phyloP scores from a whole-genome alignment of 2,888 invertebrate species.

The Galerucella pusilla region DNA sequence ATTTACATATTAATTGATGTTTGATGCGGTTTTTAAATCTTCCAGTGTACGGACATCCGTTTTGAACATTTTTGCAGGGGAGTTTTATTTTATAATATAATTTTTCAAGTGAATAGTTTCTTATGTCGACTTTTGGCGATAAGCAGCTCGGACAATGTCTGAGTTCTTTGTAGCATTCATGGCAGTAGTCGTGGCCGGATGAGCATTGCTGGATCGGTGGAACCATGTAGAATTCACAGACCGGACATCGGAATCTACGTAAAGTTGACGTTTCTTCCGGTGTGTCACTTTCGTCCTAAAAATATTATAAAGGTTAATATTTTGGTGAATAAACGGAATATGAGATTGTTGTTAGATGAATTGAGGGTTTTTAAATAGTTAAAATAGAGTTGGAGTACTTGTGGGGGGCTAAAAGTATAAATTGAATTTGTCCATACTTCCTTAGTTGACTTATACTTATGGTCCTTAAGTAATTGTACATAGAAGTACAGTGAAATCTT shows the following conservation, averaged over 20 bases:
- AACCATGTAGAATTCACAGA: constrained; percentile 50
- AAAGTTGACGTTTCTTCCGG: background rate
- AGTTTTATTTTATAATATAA: constrained; percentile 36
- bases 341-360: no score
- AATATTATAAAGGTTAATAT: background rate
- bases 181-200: constrained; percentile 52
- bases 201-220: constrained; percentile 52
- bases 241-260: constrained; percentile 44
- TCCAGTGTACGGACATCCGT: constrained; percentile 43
- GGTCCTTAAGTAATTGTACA: no score
- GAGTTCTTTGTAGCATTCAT: constrained; percentile 43
- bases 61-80: constrained; percentile 44
- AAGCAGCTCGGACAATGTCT: constrained; percentile 40
- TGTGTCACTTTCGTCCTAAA: background rate
- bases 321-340: no score
- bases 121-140: constrained; percentile 17
- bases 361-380: no score
- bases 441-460: no score
- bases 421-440: no score
- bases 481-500: no score
- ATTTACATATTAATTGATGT: constrained; percentile 47
- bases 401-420: no score
- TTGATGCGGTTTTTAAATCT: constrained; percentile 35
- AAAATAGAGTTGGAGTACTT: no score
- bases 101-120: constrained; percentile 27